These are phyloP conservation scores for Megathymus violae DNA, from an alignment of 1,140 invertebrate species.

Conservation along the genomic window DNA sequence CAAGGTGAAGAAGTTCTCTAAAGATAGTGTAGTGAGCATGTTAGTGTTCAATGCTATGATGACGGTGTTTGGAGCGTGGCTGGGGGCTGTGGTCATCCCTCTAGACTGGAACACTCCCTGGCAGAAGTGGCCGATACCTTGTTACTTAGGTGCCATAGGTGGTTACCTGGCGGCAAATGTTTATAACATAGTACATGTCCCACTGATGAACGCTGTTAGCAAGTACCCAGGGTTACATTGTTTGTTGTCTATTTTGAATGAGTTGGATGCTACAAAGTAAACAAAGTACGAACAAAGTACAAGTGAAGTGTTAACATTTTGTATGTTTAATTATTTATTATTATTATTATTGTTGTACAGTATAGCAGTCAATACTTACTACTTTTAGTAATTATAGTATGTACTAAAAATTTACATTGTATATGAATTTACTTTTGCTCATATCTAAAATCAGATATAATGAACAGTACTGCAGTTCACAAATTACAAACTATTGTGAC, in stretches of 20 bases:
- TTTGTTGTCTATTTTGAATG: slow-evolving; percentile 64
- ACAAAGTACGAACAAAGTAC: no score
- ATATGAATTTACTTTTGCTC: no score
- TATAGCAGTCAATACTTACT: no score
- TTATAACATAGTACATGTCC: slow-evolving; percentile 77
- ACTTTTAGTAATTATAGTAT: no score
- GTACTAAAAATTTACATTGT: no score
- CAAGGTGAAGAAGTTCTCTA: slow-evolving; percentile 75
- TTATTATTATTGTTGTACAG: no score
- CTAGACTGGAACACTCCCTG: slow-evolving; percentile 96
- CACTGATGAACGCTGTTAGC: slow-evolving; percentile 57
- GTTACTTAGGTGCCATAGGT: slow-evolving; percentile 87
- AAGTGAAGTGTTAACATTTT: no score
- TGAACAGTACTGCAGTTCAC: no score
- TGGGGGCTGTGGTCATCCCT: slow-evolving; percentile 94
- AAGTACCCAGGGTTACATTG: slow-evolving; percentile 66
- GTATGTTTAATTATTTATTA: no score
- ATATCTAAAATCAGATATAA: no score
- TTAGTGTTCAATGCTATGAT: slow-evolving; percentile 85
- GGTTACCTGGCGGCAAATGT: slow-evolving; percentile 86
- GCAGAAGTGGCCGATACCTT: slow-evolving; percentile 93
- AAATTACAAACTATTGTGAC: no score
- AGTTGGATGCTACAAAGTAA: slow-evolving; percentile 59
- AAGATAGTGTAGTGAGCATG: slow-evolving; percentile 84
- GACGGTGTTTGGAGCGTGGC: slow-evolving; percentile 92